Base-by-base conservation (phyloP, 2,888 invertebrate genomes). In the Mayetiola destructor region DNA sequence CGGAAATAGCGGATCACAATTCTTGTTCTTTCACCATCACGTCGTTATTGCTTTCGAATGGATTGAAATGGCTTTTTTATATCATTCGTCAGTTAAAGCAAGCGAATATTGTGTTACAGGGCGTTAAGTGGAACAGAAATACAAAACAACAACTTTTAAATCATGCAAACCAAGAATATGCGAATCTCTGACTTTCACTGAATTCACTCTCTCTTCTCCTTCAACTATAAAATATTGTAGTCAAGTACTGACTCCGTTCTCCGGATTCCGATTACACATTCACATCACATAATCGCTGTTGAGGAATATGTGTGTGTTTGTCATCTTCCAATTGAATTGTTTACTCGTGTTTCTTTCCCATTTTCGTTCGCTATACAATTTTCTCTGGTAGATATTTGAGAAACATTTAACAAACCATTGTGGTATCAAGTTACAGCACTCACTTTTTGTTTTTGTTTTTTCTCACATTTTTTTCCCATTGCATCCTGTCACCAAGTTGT, bases 281-380 rank as follows among this genome's bases (percentile, higher is more conserved):
- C 16, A 48, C 48, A 48, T 23, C 48, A 27, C 48, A 48, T 48
- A 48, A 48, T 48, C 48, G 29, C 27, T 48, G 48, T 8, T 48
- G 42, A 10, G 10, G 23, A 40, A 40, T 40, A 21, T 40, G 40
- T 21, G 21, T 40, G 39, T 39, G 16, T 36, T 36, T 12, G 12
- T 36, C 14, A 4, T 36, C 36, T 16, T 16, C 16, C 6, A 6
- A n/a, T 12, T 12, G 8, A n/a, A n/a, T 37, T 37, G 12, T 37
- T 37, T 23, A 27, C 9, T 6, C 27, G 23, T 27, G 48, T 27
- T 3, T 40, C 21, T 8, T 21, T 40, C n/a, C n/a, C 1, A 3
- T 14, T 48, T 27, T 16, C n/a, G 23, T 10, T 10, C 42, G 5
- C 23, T 6, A 21, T 42, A 23, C 27, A 48, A n/a, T 48, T 14